Conservation (phyloP, 2,888 invertebrate genomes). For the Andrena bicolor region DNA sequence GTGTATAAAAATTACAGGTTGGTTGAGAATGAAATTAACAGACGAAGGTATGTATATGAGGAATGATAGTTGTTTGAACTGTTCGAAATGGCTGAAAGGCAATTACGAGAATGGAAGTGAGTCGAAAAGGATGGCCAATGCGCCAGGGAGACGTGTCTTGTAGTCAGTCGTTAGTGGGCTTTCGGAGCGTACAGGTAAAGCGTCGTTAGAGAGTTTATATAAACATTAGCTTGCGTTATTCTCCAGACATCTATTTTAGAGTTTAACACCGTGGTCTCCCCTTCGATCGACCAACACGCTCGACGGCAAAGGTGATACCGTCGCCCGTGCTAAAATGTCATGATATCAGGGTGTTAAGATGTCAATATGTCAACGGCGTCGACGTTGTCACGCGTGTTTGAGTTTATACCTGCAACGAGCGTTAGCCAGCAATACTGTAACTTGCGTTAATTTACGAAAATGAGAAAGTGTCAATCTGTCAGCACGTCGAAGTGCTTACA, state of each 20-base stretch:
- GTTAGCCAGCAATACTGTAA: slow-evolving; percentile 37
- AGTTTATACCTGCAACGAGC: slow-evolving; percentile 41
- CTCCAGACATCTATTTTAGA: not conserved
- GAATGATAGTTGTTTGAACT: too few species aligned
- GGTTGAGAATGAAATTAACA: too few species aligned
- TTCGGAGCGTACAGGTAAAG: too few species aligned
- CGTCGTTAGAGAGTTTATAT: too few species aligned
- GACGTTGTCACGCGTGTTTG: slow-evolving; percentile 39
- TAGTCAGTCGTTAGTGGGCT: too few species aligned
- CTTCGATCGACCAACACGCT: slow-evolving; percentile 29
- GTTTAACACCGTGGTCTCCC: slow-evolving; percentile 6
- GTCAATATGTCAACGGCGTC: slow-evolving; percentile 52
- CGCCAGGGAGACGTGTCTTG: too few species aligned
- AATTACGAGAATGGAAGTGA: too few species aligned
- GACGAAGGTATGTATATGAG: too few species aligned
- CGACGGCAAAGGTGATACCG: slow-evolving; percentile 45
- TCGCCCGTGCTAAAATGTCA: slow-evolving; percentile 41
- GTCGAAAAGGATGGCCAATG: too few species aligned
- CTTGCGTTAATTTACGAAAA: slow-evolving; percentile 49
- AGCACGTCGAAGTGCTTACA: slow-evolving; percentile 8
- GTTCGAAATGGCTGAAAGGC: too few species aligned
- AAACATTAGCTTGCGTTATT: not conserved
- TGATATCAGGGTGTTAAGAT: slow-evolving; percentile 49
- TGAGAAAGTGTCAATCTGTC: slow-evolving; percentile 50
- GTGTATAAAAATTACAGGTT: too few species aligned